Conservation (phyloP, 2,888 invertebrate species). For the Charanyca ferruginea region DNA sequence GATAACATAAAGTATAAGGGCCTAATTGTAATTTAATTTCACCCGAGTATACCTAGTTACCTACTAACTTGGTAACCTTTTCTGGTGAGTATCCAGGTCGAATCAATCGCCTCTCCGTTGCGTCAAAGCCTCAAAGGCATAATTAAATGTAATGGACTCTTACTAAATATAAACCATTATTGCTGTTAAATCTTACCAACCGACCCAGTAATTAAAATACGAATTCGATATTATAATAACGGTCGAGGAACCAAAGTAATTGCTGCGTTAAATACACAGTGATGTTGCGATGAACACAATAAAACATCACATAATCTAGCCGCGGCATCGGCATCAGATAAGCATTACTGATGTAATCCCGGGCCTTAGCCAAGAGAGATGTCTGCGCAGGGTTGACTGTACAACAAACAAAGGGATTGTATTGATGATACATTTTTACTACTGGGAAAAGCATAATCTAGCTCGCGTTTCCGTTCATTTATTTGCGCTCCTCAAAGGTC, state of each 20-base stretch:
- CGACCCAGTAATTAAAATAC: constrained; percentile 52
- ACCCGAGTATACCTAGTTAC: neutral
- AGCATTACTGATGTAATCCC: constrained; percentile 73
- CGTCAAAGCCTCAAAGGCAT: constrained; percentile 39
- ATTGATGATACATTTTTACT: constrained; percentile 20
- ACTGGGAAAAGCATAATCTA: constrained; percentile 18
- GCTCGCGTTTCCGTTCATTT: constrained; percentile 25
- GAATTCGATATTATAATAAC: constrained; percentile 61
- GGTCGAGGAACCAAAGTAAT: constrained; percentile 60
- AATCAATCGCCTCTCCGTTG: constrained; percentile 39
- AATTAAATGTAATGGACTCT: constrained; percentile 52
- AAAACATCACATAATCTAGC: constrained; percentile 72
- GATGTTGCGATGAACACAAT: constrained; percentile 69
- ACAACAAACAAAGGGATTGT: constrained; percentile 15
- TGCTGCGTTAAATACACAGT: constrained; percentile 62
- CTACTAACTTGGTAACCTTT: constrained; percentile 18
- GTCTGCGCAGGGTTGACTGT: constrained; percentile 52
- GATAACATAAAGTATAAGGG: constrained; percentile 32
- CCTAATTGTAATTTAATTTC: constrained; percentile 40
- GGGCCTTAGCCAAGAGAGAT: constrained; percentile 54
- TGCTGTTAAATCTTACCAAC: constrained; percentile 34
- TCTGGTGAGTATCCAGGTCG: constrained; percentile 29
- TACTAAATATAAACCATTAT: constrained; percentile 46
- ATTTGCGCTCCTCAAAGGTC: constrained; percentile 15
- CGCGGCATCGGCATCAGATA: constrained; percentile 72